Conservation (phyloP, 2,888 invertebrate genomes). For the Thera britannica region DNA sequence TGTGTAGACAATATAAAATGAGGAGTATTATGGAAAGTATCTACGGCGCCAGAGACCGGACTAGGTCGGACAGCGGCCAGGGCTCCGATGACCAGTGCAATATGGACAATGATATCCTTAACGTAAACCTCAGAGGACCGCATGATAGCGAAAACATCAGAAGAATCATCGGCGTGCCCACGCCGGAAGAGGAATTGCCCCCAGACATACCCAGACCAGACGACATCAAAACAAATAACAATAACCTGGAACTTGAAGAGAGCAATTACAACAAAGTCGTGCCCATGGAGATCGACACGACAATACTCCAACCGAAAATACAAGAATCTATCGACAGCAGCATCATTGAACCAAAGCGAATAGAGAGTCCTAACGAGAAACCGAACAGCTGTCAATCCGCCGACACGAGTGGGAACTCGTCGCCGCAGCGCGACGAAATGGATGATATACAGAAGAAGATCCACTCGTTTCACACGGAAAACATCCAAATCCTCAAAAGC, state of each 20-base stretch:
- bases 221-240: constrained; percentile 67
- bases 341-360: constrained; percentile 58
- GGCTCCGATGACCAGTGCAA: constrained; percentile 77
- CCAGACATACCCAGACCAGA: constrained; percentile 64
- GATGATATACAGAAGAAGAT: constrained; percentile 86
- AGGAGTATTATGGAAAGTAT: constrained; percentile 76
- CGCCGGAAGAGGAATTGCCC: constrained; percentile 69
- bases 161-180: constrained; percentile 76
- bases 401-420: constrained; percentile 80
- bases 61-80: constrained; percentile 77
- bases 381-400: constrained; percentile 72
- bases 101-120: constrained; percentile 70
- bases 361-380: constrained; percentile 72
- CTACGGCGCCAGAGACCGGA: constrained; percentile 68
- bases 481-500: constrained; percentile 85
- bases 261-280: constrained; percentile 71
- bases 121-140: constrained; percentile 68
- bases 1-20: constrained; percentile 67
- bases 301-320: constrained; percentile 71
- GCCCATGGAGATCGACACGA: constrained; percentile 78
- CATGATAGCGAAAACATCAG: constrained; percentile 74
- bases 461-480: constrained; percentile 86
- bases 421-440: constrained; percentile 83
- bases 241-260: constrained; percentile 70
- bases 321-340: constrained; percentile 63